Conservation (phyloP, 2,888 invertebrate genomes). For the Syritta pipiens region DNA sequence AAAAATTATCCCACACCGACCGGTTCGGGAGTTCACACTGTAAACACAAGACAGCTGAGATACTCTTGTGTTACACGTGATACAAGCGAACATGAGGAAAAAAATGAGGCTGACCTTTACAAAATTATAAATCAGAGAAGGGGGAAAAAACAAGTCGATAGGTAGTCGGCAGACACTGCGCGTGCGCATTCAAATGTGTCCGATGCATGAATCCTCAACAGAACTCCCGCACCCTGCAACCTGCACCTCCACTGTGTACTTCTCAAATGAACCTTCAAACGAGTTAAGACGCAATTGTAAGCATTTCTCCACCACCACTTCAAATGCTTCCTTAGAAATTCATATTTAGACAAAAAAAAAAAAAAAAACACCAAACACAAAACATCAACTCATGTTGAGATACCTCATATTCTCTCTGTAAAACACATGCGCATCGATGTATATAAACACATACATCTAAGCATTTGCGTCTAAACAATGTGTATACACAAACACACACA, state of each 20-base stretch:
- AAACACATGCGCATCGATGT: constrained; percentile 65
- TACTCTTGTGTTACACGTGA: constrained; percentile 32
- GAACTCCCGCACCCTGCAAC: constrained; percentile 11
- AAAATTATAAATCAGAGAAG: background rate
- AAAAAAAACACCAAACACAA: constrained; percentile 1
- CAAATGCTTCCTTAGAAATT: constrained; percentile 46
- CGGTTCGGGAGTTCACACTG: constrained; percentile 2
- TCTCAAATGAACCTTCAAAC: background rate
- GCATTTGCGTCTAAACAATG: constrained; percentile 67
- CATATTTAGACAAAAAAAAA: constrained; percentile 12
- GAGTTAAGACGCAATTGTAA: constrained; percentile 41
- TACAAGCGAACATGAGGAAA: background rate
- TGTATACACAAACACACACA: constrained; percentile 50
- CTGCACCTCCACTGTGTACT: constrained; percentile 3
- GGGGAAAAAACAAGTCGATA: too few species aligned
- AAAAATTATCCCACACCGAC: background rate
- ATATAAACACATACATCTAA: constrained; percentile 68
- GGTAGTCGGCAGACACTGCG: too few species aligned
- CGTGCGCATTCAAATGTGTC: constrained; percentile 49
- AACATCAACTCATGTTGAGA: too few species aligned
- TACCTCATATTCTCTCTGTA: constrained; percentile 22
- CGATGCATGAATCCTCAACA: constrained; percentile 66
- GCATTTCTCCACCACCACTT: constrained; percentile 22
- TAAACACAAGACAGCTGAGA: constrained; percentile 54
- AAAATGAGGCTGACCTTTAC: constrained; percentile 47